Evolutionary conservation across 2,797 vertebrate genomes (phyloP).

Genomic region (Cercopithecus hamlyni): DNA sequence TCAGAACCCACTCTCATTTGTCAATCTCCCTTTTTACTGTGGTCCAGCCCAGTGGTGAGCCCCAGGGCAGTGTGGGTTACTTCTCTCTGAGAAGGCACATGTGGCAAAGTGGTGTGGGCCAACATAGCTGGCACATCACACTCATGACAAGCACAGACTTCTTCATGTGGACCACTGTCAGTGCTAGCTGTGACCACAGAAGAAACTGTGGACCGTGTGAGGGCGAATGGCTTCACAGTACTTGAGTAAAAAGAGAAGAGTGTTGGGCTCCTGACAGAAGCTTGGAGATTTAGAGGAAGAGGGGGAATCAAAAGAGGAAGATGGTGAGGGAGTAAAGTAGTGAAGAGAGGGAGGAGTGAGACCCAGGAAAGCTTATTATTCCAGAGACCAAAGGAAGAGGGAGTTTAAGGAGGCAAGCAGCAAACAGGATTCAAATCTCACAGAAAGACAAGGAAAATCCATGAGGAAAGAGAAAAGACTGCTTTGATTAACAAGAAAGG

Average conservation of each 20-base stretch:
- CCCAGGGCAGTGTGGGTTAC: not conserved
- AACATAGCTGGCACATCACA: not conserved
- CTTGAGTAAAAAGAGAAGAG: not conserved
- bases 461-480: not conserved
- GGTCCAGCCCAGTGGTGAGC: not conserved
- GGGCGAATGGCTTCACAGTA: not conserved
- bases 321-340: not conserved
- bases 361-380: not conserved
- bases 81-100: not conserved
- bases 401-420: too few relatives aligned
- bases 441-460: not conserved
- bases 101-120: not conserved
- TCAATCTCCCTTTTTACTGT: not conserved
- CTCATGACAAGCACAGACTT: rapidly evolving
- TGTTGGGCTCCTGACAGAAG: not conserved
- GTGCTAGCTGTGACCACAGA: not conserved
- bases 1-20: not conserved
- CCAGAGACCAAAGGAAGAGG: not conserved
- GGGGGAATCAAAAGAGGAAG: not conserved
- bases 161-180: not conserved
- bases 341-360: too few relatives aligned
- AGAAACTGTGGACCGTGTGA: not conserved
- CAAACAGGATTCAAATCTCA: not conserved
- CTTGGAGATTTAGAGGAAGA: not conserved
- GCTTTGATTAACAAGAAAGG: not conserved